These are phyloP conservation scores for Antechinus stuartii DNA, from an alignment of 2,113 vertebrate species.

Conservation along the genomic window DNA sequence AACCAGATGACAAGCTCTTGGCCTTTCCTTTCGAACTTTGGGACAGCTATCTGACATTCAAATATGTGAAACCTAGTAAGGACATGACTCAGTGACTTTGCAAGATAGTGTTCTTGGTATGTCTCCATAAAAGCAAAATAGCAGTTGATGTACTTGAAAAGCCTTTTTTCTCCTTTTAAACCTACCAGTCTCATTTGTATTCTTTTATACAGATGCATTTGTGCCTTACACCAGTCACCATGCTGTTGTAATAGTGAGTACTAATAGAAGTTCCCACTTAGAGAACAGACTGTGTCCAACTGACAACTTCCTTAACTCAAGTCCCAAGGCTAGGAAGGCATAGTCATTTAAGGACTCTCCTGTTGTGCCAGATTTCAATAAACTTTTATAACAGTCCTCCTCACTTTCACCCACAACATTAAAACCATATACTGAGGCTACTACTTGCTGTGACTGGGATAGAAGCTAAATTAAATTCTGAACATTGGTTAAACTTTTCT, in stretches of 20 bases:
- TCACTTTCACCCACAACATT: not conserved
- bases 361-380: not conserved
- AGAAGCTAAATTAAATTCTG: not conserved
- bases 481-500: constrained; percentile 24
- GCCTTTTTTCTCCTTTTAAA: not conserved
- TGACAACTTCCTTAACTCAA: not conserved
- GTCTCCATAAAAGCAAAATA: not conserved
- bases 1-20: not conserved
- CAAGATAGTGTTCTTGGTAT: not conserved
- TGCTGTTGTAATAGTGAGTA: not conserved
- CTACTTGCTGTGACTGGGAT: not conserved
- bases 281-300: not conserved
- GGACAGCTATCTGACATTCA: not conserved
- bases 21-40: not conserved
- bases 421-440: not conserved
- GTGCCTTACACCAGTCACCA: not conserved
- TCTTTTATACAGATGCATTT: not conserved
- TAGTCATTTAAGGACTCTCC: not conserved
- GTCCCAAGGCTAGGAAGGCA: not conserved
- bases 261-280: not conserved
- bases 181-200: not conserved
- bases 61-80: not conserved
- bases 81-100: not conserved
- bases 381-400: not conserved
- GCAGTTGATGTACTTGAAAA: not conserved